These are phyloP conservation scores for Agapostemon virescens DNA, from an alignment of 2,888 invertebrate species.

Conservation along the genomic window DNA sequence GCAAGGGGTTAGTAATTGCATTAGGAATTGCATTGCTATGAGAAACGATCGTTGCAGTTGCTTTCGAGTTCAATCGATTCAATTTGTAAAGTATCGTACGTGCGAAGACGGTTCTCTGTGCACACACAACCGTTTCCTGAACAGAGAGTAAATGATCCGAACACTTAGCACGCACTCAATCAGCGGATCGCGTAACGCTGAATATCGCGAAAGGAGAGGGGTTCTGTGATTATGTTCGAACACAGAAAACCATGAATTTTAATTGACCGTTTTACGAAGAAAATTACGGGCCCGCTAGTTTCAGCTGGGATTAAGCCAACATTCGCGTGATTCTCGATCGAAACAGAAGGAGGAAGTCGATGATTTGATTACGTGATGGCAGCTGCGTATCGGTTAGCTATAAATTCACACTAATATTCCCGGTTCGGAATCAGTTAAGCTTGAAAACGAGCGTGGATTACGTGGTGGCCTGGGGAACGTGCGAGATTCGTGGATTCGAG, in stretches of 20 bases:
- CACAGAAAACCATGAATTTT: neutral
- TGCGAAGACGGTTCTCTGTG: too few species aligned
- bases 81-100: too few species aligned
- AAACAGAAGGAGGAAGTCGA: conserved; percentile 32
- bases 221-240: too few species aligned
- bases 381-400: neutral
- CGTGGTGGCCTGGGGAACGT: conserved; percentile 11
- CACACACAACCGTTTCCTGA: too few species aligned
- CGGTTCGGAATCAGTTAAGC: conserved; percentile 21
- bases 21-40: too few species aligned
- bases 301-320: neutral
- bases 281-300: neutral
- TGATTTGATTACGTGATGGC: conserved; percentile 20
- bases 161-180: too few species aligned
- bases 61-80: too few species aligned
- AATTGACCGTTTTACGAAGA: neutral
- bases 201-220: neutral
- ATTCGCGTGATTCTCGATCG: conserved; percentile 8
- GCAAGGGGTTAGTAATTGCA: too few species aligned
- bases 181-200: neutral
- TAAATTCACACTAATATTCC: conserved; percentile 29
- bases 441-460: conserved; percentile 20
- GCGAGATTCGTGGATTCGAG: conserved; percentile 30
- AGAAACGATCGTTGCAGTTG: too few species aligned
- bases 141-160: too few species aligned